Conservation (phyloP, 2,797 vertebrate genomes). For the Parotocinclus haroldoi region DNA sequence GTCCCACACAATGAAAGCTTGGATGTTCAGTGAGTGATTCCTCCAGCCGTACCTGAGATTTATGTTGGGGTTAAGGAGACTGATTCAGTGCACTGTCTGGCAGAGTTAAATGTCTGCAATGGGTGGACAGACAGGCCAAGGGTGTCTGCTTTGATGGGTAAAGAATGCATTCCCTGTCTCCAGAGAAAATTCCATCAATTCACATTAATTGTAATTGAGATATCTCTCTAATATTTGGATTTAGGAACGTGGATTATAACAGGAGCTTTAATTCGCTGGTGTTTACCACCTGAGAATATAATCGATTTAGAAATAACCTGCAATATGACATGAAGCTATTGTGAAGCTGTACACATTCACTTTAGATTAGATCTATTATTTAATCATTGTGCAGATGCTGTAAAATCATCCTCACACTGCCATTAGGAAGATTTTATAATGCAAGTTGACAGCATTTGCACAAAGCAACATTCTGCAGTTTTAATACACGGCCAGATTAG, state of each 20-base stretch:
- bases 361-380: no score
- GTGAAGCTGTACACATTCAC: no score
- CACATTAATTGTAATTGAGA: slow-evolving; percentile 14
- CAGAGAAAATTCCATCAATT: neutral
- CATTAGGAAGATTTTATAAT: no score
- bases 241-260: slow-evolving; percentile 17
- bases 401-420: no score
- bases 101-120: slow-evolving; percentile 28
- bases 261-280: slow-evolving; percentile 15
- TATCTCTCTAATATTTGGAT: slow-evolving; percentile 19
- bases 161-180: slow-evolving; percentile 33
- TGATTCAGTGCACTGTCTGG: slow-evolving; percentile 44
- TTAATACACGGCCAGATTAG: no score
- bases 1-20: slow-evolving; percentile 42
- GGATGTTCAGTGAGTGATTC: slow-evolving; percentile 41
- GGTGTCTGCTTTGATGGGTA: slow-evolving; percentile 3
- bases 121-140: slow-evolving; percentile 18
- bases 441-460: no score
- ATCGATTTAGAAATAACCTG: neutral
- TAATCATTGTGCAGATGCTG: no score
- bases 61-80: slow-evolving; percentile 49
- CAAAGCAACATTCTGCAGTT: no score
- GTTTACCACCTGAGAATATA: slow-evolving; percentile 4
- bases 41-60: slow-evolving; percentile 55
- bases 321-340: no score